Evolutionary conservation across 2,888 invertebrate species (phyloP).

Genomic region (Drosophila percnosoma): DNA sequence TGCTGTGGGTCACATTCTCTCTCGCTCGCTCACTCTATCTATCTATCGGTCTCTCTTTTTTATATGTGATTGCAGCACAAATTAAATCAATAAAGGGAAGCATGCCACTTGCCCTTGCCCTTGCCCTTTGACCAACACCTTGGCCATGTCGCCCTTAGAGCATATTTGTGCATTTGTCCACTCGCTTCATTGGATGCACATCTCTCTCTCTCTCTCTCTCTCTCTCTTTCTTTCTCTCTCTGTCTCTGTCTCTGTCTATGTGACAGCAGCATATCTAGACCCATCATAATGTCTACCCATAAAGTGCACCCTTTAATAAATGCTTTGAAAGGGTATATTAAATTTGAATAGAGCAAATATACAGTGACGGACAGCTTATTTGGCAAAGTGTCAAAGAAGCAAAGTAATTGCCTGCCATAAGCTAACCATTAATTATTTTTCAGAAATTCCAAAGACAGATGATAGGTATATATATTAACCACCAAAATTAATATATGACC

Average conservation of each 20-base stretch:
- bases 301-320: not conserved
- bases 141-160: conserved; percentile 35
- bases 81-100: conserved; percentile 60
- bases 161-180: conserved; percentile 18
- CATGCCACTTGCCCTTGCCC: conserved; percentile 14
- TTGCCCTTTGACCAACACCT: conserved; percentile 55
- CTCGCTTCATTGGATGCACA: conserved; percentile 48
- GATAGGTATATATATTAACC: too few relatives aligned
- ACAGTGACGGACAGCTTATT: too few relatives aligned
- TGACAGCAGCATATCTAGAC: not conserved
- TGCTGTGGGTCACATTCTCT: conserved; percentile 36
- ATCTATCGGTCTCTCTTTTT: not conserved
- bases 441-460: too few relatives aligned
- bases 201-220: not conserved
- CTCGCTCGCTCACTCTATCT: not conserved
- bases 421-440: too few relatives aligned
- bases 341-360: not conserved
- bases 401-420: too few relatives aligned
- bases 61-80: conserved; percentile 31
- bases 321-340: not conserved
- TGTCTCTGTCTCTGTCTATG: conserved; percentile 11
- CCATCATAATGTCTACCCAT: conserved; percentile 29
- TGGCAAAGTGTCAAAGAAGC: too few relatives aligned
- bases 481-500: too few relatives aligned
- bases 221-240: not conserved